A percentile compares a stretch with the other conserved stretches of the same genome.
These are phyloP conservation scores for Athalia rosae DNA, from an alignment of 2,888 invertebrate genomes.

Conservation along the genomic window DNA sequence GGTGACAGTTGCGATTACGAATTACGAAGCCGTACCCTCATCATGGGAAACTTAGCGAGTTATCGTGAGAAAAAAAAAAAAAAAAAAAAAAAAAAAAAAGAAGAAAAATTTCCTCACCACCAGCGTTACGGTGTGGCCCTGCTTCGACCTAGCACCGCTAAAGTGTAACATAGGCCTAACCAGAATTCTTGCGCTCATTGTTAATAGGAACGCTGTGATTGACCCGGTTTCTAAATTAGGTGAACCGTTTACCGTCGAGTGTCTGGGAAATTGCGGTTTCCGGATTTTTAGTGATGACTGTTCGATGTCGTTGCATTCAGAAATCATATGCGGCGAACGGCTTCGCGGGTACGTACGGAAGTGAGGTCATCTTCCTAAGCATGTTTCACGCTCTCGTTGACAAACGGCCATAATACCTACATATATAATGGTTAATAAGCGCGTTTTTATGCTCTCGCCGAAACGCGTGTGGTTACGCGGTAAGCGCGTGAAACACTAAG, in stretches of 20 bases:
- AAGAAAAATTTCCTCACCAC: neutral
- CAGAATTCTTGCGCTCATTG: neutral
- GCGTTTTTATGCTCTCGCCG: too few relatives aligned
- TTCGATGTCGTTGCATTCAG: too few relatives aligned
- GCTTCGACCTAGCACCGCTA: conserved; percentile 10
- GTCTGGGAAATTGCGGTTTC: too few relatives aligned
- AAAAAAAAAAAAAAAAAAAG: neutral
- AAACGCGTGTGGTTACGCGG: too few relatives aligned
- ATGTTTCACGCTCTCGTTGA: neutral
- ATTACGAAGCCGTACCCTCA: neutral
- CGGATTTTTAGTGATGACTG: too few relatives aligned
- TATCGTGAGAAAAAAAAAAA: neutral
- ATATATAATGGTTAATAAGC: neutral
- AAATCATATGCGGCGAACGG: too few relatives aligned
- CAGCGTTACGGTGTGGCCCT: neutral
- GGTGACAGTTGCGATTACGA: neutral
- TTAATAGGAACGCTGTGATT: neutral
- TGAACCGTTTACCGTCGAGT: neutral
- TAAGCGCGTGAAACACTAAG: too few relatives aligned
- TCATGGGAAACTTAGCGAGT: too few relatives aligned
- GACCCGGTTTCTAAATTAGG: conserved; percentile 4
- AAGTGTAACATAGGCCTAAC: neutral
- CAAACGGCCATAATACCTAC: neutral
- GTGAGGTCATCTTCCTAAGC: conserved; percentile 22
- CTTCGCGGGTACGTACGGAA: neutral